Evolutionary conservation across 2,113 vertebrate genomes (phyloP).

Genomic region (Crocuta crocuta): DNA sequence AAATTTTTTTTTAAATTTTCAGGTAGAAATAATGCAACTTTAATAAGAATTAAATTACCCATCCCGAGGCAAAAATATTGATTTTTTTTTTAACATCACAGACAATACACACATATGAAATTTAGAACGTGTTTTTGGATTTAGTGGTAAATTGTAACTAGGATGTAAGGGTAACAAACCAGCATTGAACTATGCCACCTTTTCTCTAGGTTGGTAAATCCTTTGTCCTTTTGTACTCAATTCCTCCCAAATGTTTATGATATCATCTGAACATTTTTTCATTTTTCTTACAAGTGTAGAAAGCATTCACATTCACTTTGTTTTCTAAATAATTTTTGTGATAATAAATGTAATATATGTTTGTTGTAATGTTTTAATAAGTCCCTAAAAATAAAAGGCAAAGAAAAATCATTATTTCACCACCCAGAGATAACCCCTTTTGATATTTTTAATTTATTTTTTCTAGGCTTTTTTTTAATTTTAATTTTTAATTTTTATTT

Average conservation of each 20-base stretch:
- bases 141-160: not conserved
- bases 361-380: not conserved
- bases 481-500: too few relatives aligned
- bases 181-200: not conserved
- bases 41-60: not conserved
- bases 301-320: not conserved
- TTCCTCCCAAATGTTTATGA: not conserved
- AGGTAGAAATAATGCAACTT: not conserved
- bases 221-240: not conserved
- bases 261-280: not conserved
- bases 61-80: not conserved
- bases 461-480: not conserved
- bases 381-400: not conserved
- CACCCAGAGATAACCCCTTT: not conserved
- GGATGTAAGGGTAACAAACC: not conserved
- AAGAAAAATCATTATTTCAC: constrained; percentile 25
- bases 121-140: not conserved
- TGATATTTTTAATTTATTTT: not conserved
- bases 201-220: not conserved
- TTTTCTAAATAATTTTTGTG: constrained; percentile 29
- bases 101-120: not conserved
- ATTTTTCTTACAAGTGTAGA: not conserved
- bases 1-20: not conserved
- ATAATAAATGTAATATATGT: constrained; percentile 3
- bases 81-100: not conserved